A percentile compares a stretch with the other conserved stretches of the same genome.
These are phyloP conservation scores for Nezara viridula DNA, from an alignment of 2,888 invertebrate species.

Conservation along the genomic window DNA sequence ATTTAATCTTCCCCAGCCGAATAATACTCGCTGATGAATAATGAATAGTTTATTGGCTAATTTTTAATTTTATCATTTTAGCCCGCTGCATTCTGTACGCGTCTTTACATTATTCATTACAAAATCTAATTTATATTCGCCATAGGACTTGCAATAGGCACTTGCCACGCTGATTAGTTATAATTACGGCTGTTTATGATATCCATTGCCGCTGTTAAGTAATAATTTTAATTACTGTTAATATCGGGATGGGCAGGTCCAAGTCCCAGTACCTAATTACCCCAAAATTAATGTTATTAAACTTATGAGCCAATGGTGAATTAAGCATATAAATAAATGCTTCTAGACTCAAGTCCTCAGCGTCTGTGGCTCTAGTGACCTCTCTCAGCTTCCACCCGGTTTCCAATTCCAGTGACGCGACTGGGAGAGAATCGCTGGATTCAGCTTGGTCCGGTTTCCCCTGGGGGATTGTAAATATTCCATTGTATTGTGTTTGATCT, in stretches of 20 bases:
- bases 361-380: too few species aligned
- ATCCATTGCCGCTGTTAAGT: background rate
- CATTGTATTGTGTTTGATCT: too few species aligned
- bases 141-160: background rate
- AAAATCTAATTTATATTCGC: background rate
- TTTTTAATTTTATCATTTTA: slow-evolving; percentile 5
- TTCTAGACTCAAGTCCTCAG: too few species aligned
- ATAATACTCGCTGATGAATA: background rate
- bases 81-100: background rate
- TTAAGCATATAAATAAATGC: too few species aligned
- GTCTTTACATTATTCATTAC: background rate
- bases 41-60: background rate
- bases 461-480: too few species aligned
- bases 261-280: background rate
- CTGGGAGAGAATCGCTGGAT: too few species aligned
- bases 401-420: too few species aligned
- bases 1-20: background rate
- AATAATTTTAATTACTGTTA: background rate
- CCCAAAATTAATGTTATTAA: background rate
- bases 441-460: too few species aligned
- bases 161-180: background rate
- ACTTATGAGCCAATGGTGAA: background rate
- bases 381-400: too few species aligned
- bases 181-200: background rate
- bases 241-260: background rate